A percentile compares a stretch with the other conserved stretches of the same genome.
These are phyloP conservation scores for Sebastes hubbsi DNA, from an alignment of 2,797 vertebrate genomes.

Conservation along the genomic window DNA sequence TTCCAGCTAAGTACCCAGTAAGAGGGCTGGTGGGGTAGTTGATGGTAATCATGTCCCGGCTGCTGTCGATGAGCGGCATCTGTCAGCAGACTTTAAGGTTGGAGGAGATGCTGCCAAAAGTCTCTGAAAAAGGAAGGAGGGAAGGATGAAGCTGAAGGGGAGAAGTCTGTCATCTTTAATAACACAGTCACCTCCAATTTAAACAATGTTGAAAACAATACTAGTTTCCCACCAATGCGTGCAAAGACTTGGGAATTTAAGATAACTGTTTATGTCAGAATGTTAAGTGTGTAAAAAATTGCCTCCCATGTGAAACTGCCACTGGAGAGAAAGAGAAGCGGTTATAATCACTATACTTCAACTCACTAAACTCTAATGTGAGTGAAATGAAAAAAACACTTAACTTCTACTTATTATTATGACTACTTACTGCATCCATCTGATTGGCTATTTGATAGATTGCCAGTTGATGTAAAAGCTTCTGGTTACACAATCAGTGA, in stretches of 20 bases:
- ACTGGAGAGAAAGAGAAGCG: background rate
- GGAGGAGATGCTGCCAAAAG: constrained; percentile 23
- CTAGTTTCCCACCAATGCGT: constrained; percentile 4
- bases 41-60: constrained; percentile 37
- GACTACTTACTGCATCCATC: background rate
- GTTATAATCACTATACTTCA: background rate
- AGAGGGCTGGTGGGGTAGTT: background rate
- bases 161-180: constrained; percentile 15
- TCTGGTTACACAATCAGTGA: constrained; percentile 73
- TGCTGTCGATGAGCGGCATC: constrained; percentile 44
- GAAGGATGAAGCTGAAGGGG: background rate
- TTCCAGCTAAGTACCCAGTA: constrained; percentile 30
- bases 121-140: background rate
- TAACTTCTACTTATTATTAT: background rate
- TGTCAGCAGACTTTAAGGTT: constrained; percentile 39
- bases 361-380: background rate
- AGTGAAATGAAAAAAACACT: background rate
- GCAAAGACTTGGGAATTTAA: background rate
- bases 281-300: background rate
- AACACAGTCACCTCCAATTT: constrained; percentile 11
- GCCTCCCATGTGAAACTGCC: constrained; percentile 3
- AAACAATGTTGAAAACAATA: constrained; percentile 12
- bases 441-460: constrained; percentile 5
- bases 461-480: constrained; percentile 75
- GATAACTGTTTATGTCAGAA: background rate